Evolutionary conservation across 2,888 invertebrate genomes (phyloP).

Genomic region (Branchellion lobata): DNA sequence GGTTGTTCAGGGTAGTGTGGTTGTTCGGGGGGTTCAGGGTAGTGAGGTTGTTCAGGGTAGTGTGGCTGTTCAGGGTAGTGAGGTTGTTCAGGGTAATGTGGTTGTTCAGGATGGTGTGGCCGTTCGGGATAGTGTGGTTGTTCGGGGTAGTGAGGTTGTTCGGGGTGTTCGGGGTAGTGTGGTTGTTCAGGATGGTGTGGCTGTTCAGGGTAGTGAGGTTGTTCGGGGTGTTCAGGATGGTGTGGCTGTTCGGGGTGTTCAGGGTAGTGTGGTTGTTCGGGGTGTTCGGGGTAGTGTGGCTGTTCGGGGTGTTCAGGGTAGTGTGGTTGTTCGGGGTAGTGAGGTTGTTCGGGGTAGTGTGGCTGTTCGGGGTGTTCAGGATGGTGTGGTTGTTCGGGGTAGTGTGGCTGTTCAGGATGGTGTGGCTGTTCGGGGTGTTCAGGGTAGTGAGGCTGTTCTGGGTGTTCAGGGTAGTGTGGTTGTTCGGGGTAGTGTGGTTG

Average conservation of each 20-base stretch:
- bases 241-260: neutral
- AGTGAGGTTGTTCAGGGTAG: neutral
- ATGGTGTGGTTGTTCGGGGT: neutral
- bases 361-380: neutral
- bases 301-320: slow-evolving; percentile 3
- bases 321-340: neutral
- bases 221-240: neutral
- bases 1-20: neutral
- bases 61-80: no score
- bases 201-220: neutral
- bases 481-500: neutral
- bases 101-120: neutral
- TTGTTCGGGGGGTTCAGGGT: neutral
- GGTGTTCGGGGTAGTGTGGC: neutral
- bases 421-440: neutral
- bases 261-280: neutral
- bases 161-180: neutral
- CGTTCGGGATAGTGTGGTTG: neutral
- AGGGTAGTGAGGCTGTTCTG: neutral
- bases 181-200: no score
- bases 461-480: no score
- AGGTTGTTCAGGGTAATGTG: no score
- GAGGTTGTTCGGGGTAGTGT: slow-evolving; percentile 1
- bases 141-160: neutral
- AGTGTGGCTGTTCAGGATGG: neutral